phyloP scores from a whole-genome alignment of 2,888 invertebrate genomes.

The Drosophila lutescens region DNA sequence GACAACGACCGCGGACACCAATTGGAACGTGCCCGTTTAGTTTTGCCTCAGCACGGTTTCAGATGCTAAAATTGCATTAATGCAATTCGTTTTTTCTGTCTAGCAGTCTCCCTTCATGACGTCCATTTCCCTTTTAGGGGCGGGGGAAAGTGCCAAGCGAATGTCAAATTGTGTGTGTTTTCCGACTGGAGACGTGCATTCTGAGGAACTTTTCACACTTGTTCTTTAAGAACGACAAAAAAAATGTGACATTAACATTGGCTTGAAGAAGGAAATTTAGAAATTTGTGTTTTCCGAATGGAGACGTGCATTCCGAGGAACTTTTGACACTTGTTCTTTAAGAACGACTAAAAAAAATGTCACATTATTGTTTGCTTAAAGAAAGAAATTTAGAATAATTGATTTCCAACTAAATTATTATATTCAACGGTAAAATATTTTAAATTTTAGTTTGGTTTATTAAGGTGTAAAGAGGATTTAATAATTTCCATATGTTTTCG shows the following conservation, averaged over 20 bases:
- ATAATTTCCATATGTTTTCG: too few species aligned
- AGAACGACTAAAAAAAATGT: background rate
- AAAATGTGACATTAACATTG: background rate
- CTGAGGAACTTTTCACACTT: background rate
- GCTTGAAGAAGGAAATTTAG: too few species aligned
- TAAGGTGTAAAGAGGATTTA: too few species aligned
- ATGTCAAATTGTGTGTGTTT: conserved; percentile 61
- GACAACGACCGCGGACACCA: conserved; percentile 41
- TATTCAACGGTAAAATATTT: too few species aligned
- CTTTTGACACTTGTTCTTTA: background rate
- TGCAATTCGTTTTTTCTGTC: conserved; percentile 40
- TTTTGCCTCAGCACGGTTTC: conserved; percentile 39
- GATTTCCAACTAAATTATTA: too few species aligned
- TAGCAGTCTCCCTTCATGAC: conserved; percentile 3
- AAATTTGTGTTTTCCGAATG: conserved; percentile 31
- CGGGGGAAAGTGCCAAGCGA: conserved; percentile 56
- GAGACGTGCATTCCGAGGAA: conserved; percentile 3
- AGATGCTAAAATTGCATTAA: conserved; percentile 74
- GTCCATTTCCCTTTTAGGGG: conserved; percentile 28
- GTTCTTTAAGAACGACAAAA: too few species aligned
- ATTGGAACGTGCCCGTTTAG: conserved; percentile 59
- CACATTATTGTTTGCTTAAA: background rate
- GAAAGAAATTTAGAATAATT: too few species aligned
- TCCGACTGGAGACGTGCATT: conserved; percentile 14
- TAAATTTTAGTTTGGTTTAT: too few species aligned